phyloP scores from a whole-genome alignment of 2,888 invertebrate species.

The Scrobipalpa costella region DNA sequence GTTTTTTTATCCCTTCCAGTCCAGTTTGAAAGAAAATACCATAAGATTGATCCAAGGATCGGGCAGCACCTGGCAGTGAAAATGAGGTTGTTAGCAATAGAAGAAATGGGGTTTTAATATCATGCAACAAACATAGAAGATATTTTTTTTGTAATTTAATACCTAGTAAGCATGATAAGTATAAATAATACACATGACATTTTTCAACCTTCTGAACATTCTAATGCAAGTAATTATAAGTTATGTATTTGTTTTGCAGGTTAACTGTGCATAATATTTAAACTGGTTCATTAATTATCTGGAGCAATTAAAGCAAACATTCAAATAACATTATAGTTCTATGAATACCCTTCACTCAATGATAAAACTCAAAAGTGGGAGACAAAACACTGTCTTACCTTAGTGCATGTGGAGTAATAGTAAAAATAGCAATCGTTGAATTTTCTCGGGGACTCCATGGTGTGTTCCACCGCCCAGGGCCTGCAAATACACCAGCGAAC shows the following conservation, averaged over 20 bases:
- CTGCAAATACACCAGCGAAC: conserved; percentile 59
- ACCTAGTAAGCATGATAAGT: not conserved
- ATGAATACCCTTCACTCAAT: conserved; percentile 18
- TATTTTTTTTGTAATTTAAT: not conserved
- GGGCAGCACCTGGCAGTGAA: too few relatives aligned
- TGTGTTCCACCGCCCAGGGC: conserved; percentile 63
- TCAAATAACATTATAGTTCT: conserved; percentile 16
- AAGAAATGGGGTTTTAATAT: too few relatives aligned
- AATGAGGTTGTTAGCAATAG: too few relatives aligned
- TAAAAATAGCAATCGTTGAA: conserved; percentile 94
- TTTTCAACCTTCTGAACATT: not conserved
- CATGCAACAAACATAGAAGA: too few relatives aligned
- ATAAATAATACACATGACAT: not conserved
- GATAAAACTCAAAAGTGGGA: not conserved
- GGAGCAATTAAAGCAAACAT: not conserved
- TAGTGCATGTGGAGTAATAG: conserved; percentile 92
- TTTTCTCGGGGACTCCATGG: conserved; percentile 87
- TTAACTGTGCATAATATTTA: not conserved
- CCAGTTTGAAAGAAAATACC: too few relatives aligned
- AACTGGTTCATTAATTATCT: not conserved
- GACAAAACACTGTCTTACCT: conserved; percentile 78
- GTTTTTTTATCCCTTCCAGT: too few relatives aligned
- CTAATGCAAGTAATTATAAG: not conserved
- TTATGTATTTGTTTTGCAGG: not conserved
- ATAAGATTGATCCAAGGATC: too few relatives aligned